Evolutionary conservation across 2,888 invertebrate genomes (phyloP), one percentile per base, ranked within the genome.

Genomic region (Perithous albicinctus): DNA sequence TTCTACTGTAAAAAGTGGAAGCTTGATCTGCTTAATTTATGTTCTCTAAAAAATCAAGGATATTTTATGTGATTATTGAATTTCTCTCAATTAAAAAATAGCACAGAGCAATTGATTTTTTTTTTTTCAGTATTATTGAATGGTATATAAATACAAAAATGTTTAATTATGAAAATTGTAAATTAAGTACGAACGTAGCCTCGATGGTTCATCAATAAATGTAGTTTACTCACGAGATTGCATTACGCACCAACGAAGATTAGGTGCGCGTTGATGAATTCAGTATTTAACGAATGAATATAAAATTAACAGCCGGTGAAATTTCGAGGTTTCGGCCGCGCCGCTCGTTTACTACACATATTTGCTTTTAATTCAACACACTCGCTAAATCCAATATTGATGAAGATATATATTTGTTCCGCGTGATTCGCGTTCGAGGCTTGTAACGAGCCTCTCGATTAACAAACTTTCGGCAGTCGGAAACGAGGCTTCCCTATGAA

Each of bases 381-480:
- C 43, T 69, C 29, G 73, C 4, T 51, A 35, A 46, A 6, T 48
- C 41, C 67, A 79, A 74, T 79, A 79, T 78, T 78, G 72, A 78
- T 72, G 59, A 73, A 66, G 66, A 72, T 48, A 41, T 43, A 70
- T 48, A 35, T 78, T 48, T 72, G 48, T 35, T 46, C 43, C 56
- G 23, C 66, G 26, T 32, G 38, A 59, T 46, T 26, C 41, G 46
- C 63, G 46, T 4, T 6, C 35, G 23, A 6, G 32, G 76, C n/a
- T n/a, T 77, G 48, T 70, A 76, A 80, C 80, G 80, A 67, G 64
- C 66, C n/a, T 72, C 66, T 72, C 72, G 69, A 80, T 80, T 69
- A 69, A 75, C 77, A 61, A 73, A 80, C 61, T 80, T 77, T 77
- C 41, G 56, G 20, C 77, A 43, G 64, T 26, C 46, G 56, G 18